A percentile compares a stretch with the other conserved stretches of the same genome.
Evolutionary conservation across 2,888 invertebrate species (phyloP).

Genomic region (Clunio marinus): DNA sequence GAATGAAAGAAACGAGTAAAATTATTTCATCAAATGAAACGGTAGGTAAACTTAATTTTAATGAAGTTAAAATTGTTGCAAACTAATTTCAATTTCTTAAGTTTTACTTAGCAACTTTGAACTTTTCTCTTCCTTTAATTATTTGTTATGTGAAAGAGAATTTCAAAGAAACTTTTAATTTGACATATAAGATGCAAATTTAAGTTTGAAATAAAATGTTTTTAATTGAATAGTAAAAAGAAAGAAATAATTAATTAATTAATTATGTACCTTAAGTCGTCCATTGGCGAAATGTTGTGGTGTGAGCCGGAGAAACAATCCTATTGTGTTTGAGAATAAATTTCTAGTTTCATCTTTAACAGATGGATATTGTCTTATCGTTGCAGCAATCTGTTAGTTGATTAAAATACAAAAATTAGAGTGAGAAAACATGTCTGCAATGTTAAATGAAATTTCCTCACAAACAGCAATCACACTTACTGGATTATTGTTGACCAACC

Average conservation of each 20-base stretch:
- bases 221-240: no score
- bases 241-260: no score
- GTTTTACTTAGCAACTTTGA: no score
- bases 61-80: no score
- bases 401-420: background rate
- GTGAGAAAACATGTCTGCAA: background rate
- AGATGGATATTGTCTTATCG: conserved; percentile 27
- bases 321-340: conserved; percentile 33
- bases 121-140: no score
- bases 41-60: no score
- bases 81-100: no score
- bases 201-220: no score
- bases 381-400: conserved; percentile 22
- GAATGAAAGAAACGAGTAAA: background rate
- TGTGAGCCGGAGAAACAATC: conserved; percentile 14
- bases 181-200: no score
- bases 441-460: background rate
- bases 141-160: no score
- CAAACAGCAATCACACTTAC: conserved; percentile 10
- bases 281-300: conserved; percentile 33
- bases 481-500: conserved; percentile 30
- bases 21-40: background rate
- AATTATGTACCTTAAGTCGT: conserved; percentile 16
- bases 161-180: no score
- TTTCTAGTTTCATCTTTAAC: conserved; percentile 31